These are phyloP conservation scores for Leptarthrus brevirostris DNA, from an alignment of 2,888 invertebrate genomes.

Conservation along the genomic window DNA sequence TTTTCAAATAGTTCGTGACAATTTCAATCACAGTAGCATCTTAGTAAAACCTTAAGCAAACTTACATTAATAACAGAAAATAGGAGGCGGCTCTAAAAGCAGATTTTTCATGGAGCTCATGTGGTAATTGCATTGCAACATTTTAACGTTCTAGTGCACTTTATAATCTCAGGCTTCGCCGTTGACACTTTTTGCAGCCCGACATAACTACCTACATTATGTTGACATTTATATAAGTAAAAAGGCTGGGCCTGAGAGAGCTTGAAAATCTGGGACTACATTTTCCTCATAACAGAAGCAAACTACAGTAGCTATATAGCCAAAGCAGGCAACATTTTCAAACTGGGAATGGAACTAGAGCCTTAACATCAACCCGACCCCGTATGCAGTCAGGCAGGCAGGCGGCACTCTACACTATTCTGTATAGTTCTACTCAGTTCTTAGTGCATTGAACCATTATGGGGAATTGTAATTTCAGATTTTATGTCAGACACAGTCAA, in stretches of 20 bases:
- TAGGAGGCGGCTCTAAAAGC: background rate
- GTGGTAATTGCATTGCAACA: conserved; percentile 11
- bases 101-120: background rate
- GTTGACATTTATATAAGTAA: conserved; percentile 10
- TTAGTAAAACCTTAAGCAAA: background rate
- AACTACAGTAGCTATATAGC: too few species aligned
- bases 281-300: too few species aligned
- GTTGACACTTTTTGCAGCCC: background rate
- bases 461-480: conserved; percentile 20
- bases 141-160: conserved; percentile 25
- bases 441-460: conserved; percentile 24
- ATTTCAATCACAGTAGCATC: conserved; percentile 1
- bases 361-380: background rate
- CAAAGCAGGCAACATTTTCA: too few species aligned
- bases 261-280: too few species aligned
- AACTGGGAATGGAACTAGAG: background rate
- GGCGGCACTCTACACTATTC: background rate
- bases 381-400: background rate
- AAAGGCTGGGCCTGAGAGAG: background rate
- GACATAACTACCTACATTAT: background rate
- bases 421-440: background rate
- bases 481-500: conserved; percentile 9
- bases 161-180: background rate
- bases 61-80: background rate
- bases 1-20: background rate